phyloP scores from a whole-genome alignment of 2,888 invertebrate species.

The Hydrotaea cyrtoneurina region DNA sequence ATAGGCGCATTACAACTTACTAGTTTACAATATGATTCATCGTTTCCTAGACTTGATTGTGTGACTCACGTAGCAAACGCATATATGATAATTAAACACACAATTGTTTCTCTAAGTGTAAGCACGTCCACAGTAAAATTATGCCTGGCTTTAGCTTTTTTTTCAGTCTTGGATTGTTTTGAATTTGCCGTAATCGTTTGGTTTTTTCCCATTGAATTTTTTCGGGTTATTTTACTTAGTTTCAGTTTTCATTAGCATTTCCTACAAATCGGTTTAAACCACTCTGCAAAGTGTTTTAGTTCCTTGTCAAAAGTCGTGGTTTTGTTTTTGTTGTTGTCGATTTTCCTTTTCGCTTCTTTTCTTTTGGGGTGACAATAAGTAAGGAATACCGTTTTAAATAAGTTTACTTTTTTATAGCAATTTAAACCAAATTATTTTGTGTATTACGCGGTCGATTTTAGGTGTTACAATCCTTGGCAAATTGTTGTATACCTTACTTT shows the following conservation, averaged over 20 bases:
- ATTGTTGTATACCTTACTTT: too few species aligned
- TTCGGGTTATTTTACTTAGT: constrained; percentile 44
- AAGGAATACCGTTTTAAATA: too few species aligned
- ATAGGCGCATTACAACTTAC: too few species aligned
- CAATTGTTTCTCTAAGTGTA: constrained; percentile 13
- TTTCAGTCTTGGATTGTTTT: too few species aligned
- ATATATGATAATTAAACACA: too few species aligned
- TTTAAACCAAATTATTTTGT: too few species aligned
- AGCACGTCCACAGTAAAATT: constrained; percentile 24
- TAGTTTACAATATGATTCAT: too few species aligned
- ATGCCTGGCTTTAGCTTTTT: constrained; percentile 11
- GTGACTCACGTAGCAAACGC: too few species aligned
- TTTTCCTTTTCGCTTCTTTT: not conserved
- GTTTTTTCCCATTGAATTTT: constrained; percentile 5
- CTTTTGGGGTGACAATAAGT: not conserved
- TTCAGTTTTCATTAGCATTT: constrained; percentile 52
- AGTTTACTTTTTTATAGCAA: too few species aligned
- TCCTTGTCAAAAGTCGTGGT: not conserved
- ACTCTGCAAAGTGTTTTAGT: not conserved
- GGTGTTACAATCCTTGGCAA: too few species aligned
- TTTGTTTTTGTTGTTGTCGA: not conserved
- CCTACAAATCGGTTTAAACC: constrained; percentile 49
- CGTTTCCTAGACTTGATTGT: too few species aligned
- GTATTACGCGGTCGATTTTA: too few species aligned
- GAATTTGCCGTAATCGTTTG: constrained; percentile 17